phyloP scores from a whole-genome alignment of 2,888 invertebrate genomes.

The Megaustenia siamemsis region DNA sequence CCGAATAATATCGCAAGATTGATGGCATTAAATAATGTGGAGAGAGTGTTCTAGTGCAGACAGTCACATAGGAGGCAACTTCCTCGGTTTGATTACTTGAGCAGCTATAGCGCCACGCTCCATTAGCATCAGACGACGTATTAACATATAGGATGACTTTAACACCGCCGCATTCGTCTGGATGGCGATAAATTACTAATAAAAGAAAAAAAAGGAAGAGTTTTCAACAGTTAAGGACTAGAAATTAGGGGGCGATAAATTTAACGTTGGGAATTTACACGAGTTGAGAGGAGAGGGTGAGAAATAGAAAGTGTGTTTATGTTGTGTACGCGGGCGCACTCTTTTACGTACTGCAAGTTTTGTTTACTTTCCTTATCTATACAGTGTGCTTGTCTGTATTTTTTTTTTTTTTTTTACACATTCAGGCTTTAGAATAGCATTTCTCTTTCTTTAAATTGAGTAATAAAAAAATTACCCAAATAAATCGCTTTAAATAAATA shows the following conservation, averaged over 20 bases:
- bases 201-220: not conserved
- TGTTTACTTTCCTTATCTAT: too few species aligned
- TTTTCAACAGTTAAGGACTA: not conserved
- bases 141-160: not conserved
- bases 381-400: too few species aligned
- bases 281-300: not conserved
- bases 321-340: too few species aligned
- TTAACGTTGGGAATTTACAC: not conserved
- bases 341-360: too few species aligned
- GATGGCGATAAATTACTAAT: conserved; percentile 6
- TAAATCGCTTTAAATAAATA: too few species aligned
- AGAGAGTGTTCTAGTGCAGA: conserved; percentile 10
- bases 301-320: not conserved
- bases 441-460: too few species aligned
- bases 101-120: conserved; percentile 37
- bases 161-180: not conserved
- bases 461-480: too few species aligned
- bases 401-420: too few species aligned
- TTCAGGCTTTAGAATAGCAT: too few species aligned
- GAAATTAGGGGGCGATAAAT: not conserved
- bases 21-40: not conserved
- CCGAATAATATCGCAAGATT: conserved; percentile 6
- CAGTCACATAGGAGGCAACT: not conserved
- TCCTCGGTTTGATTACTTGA: conserved; percentile 24
- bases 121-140: conserved; percentile 38